Conservation (phyloP, 2,797 vertebrate species). For the Aratinga solstitialis region DNA sequence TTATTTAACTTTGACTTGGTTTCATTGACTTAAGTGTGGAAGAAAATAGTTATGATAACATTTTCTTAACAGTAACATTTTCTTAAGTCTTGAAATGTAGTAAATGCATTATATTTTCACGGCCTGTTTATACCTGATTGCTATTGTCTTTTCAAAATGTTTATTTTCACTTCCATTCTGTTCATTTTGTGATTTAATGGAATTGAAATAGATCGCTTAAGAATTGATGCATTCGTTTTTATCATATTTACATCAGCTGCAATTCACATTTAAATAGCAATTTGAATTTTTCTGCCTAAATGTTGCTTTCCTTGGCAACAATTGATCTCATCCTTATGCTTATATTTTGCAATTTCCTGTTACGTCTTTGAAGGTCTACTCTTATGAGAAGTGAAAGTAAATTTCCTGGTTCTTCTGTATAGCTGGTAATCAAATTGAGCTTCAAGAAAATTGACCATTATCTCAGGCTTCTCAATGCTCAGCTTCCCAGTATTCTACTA, state of each 20-base stretch:
- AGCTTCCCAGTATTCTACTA: background rate
- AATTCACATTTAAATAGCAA: constrained; percentile 3
- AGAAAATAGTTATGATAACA: background rate
- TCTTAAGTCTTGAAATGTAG: background rate
- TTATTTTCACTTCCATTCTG: constrained; percentile 4
- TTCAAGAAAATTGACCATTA: background rate
- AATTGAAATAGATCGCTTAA: constrained; percentile 5
- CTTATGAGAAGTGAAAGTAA: background rate
- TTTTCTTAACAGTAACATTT: background rate
- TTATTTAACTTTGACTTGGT: background rate
- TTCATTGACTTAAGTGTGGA: background rate
- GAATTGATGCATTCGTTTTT: constrained; percentile 9
- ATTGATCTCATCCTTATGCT: background rate
- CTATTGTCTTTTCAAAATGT: background rate
- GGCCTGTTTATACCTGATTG: background rate
- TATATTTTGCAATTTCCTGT: background rate
- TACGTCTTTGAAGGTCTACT: background rate
- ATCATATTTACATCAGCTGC: background rate
- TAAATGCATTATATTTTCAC: background rate
- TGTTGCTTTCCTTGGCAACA: background rate
- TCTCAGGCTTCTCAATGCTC: background rate
- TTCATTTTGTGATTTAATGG: constrained; percentile 4
- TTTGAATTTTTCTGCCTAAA: background rate
- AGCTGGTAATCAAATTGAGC: background rate
- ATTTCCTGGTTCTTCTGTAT: background rate